These are phyloP conservation scores for Hydrotaea diabolus DNA, from an alignment of 2,888 invertebrate species.

Conservation along the genomic window DNA sequence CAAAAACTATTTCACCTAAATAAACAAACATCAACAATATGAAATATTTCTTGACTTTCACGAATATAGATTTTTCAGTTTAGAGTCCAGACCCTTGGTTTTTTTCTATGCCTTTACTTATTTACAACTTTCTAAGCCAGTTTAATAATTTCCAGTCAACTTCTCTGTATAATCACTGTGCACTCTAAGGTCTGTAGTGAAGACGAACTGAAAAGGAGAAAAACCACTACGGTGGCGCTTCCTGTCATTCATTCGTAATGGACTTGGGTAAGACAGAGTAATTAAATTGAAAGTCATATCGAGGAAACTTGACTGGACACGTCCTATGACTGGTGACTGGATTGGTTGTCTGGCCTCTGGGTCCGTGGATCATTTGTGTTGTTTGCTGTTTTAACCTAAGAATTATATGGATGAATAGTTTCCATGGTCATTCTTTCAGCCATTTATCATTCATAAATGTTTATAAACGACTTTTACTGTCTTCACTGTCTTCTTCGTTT, in stretches of 20 bases:
- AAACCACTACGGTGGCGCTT: slow-evolving; percentile 22
- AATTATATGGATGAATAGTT: slow-evolving; percentile 41
- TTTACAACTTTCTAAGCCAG: too few relatives aligned
- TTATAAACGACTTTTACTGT: slow-evolving; percentile 16
- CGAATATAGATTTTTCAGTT: too few relatives aligned
- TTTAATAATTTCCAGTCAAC: too few relatives aligned
- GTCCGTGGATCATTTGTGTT: not conserved
- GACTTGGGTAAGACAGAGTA: slow-evolving; percentile 17
- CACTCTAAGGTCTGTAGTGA: not conserved
- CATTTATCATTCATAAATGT: slow-evolving; percentile 51
- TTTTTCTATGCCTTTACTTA: too few relatives aligned
- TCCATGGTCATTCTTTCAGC: slow-evolving; percentile 20
- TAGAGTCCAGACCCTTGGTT: too few relatives aligned
- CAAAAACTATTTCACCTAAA: too few relatives aligned
- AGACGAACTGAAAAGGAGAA: not conserved
- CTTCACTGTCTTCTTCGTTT: slow-evolving; percentile 10
- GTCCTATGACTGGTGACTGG: not conserved
- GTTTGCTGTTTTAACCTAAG: slow-evolving; percentile 35
- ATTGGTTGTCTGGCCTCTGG: not conserved
- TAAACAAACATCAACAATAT: too few relatives aligned
- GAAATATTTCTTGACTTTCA: too few relatives aligned
- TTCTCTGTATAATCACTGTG: too few relatives aligned
- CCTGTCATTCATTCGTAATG: slow-evolving; percentile 21
- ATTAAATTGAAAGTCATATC: slow-evolving; percentile 21
- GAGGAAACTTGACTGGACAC: not conserved